Conservation (phyloP, 2,797 vertebrate species). For the Hapalemur alaotrensis region DNA sequence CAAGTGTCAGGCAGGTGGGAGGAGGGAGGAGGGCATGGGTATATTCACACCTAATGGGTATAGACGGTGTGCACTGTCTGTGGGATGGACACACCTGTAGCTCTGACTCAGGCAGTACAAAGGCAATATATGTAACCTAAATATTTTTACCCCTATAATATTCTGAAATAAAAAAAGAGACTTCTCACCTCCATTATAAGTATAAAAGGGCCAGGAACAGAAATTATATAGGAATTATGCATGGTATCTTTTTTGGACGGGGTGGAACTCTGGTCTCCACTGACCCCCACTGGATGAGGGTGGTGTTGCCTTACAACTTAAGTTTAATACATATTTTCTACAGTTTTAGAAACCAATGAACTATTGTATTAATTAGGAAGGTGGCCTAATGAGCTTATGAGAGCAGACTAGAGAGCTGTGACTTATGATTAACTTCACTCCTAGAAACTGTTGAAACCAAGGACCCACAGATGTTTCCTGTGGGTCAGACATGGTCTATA, state of each 20-base stretch:
- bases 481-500: background rate
- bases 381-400: background rate
- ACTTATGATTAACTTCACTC: background rate
- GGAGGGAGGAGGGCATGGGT: too few relatives aligned
- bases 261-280: background rate
- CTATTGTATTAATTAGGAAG: background rate
- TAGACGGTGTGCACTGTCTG: too few relatives aligned
- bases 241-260: background rate
- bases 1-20: too few relatives aligned
- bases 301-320: background rate
- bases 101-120: too few relatives aligned
- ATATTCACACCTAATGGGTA: too few relatives aligned
- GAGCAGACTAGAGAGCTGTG: background rate
- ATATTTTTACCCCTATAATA: too few relatives aligned
- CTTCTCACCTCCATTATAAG: background rate
- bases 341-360: background rate
- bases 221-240: background rate
- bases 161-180: background rate
- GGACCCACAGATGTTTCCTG: background rate
- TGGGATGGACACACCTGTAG: too few relatives aligned
- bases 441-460: background rate
- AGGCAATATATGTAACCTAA: too few relatives aligned
- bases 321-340: background rate
- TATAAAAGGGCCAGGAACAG: background rate
- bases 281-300: background rate